Percentiles rank a stretch among this genome's conserved stretches.
phyloP scores from a whole-genome alignment of 2,888 invertebrate genomes.

The Sesia bembeciformis region DNA sequence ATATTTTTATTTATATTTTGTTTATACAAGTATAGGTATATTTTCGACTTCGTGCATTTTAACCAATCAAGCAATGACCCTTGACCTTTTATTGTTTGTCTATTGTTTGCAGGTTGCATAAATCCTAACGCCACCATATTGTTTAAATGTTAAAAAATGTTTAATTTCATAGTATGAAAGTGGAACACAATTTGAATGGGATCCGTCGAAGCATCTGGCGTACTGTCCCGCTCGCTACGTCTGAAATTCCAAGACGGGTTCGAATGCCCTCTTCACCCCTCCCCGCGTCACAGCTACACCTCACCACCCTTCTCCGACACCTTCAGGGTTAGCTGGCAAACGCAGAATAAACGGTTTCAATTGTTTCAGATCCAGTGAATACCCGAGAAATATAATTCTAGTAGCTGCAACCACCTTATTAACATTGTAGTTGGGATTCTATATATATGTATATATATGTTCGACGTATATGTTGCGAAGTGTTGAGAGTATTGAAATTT shows the following conservation, averaged over 20 bases:
- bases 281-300: neutral
- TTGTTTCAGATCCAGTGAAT: neutral
- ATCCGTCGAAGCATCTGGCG: constrained; percentile 8
- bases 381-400: neutral
- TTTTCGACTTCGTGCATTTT: too few species aligned
- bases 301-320: neutral
- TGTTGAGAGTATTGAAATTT: too few species aligned
- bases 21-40: too few species aligned
- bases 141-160: neutral
- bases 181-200: constrained; percentile 2
- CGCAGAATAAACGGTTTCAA: neutral
- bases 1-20: too few species aligned
- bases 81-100: too few species aligned
- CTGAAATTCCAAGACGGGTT: constrained; percentile 8
- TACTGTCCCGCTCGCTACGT: constrained; percentile 5
- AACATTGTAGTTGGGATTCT: neutral
- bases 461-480: too few species aligned
- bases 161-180: constrained; percentile 1
- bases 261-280: constrained; percentile 5
- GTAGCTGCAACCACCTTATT: neutral
- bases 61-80: too few species aligned
- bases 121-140: too few species aligned
- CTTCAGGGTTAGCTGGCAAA: neutral
- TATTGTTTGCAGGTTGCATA: too few species aligned
- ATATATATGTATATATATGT: too few species aligned